These are phyloP conservation scores for Conus canariensis DNA, from an alignment of 2,888 invertebrate genomes.

Conservation along the genomic window DNA sequence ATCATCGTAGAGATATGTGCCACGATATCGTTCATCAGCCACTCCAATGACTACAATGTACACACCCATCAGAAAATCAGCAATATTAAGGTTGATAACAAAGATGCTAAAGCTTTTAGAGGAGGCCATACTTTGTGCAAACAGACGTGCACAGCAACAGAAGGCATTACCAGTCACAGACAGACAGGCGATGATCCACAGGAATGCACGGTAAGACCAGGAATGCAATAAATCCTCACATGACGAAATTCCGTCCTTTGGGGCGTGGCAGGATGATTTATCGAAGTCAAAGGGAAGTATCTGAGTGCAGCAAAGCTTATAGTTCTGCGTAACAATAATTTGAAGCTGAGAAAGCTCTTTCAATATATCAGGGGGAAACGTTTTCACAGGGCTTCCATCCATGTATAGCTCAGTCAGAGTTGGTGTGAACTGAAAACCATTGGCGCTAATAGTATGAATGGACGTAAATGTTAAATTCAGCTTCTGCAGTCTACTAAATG, in stretches of 20 bases:
- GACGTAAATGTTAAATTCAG: constrained; percentile 12
- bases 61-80: constrained; percentile 23
- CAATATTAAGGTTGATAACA: neutral
- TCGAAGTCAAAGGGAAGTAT: neutral
- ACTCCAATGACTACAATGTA: constrained; percentile 18
- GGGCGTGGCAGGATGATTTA: neutral
- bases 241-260: neutral
- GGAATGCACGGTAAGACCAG: constrained; percentile 1
- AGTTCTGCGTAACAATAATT: neutral
- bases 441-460: neutral
- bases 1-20: neutral
- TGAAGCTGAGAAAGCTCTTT: neutral
- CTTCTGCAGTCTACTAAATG: neutral
- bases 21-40: constrained; percentile 7
- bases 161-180: neutral
- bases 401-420: neutral
- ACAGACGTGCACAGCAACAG: constrained; percentile 1
- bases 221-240: constrained; percentile 18
- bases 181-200: neutral
- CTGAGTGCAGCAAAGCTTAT: neutral
- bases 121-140: neutral
- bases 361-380: neutral
- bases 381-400: neutral
- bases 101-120: neutral
- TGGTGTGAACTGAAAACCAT: neutral